Evolutionary conservation across 2,888 invertebrate species (phyloP), one percentile per base, ranked within the genome.

Genomic region (Lithophane socia): DNA sequence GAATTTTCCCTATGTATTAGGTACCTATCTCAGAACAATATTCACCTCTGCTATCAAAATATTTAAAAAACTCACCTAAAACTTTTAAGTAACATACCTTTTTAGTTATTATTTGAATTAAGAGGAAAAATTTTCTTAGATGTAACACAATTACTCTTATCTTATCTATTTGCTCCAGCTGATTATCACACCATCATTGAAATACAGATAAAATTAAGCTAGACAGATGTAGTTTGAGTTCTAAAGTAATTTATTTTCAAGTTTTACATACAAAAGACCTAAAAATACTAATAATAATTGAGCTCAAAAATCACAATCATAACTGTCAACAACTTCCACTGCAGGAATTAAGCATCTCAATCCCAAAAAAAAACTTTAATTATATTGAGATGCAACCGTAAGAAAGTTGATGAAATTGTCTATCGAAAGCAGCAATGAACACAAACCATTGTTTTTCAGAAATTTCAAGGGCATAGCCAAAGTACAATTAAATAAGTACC

Each of bases 81-180:
- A 49, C 21, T 12, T 24, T 18, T 29, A 29, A 29, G 29, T 47
- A n/a, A 10, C 10, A 8, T 42, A 29, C 42, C 7, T 67, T 24
- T 54, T 21, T 13, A 44, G 56, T 29, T 54, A 49, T 24, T 18
- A 0, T 42, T 24, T n/a, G 2, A 49, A 42, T 42, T 42, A 2
- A 63, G 18, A 5, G 5, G 18, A 37, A 56, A 73, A 5, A 37
- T 37, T 72, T 13, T 60, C 12, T 24, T 18, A 66, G 18, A 47
- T 24, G 0, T 29, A 7, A n/a, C n/a, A 42, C 29, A 75, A 29
- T 56, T 21, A 58, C 13, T 16, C 21, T 37, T 76, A 81, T 82
- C 73, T 82, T 82, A 81, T 82, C 72, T 24, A 42, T 72, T 60
- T 76, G 49, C 49, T 66, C 52, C 13, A 29, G 4, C 12, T 21